Base-by-base conservation (phyloP, 2,888 invertebrate species). In the Anaspis maculata region DNA sequence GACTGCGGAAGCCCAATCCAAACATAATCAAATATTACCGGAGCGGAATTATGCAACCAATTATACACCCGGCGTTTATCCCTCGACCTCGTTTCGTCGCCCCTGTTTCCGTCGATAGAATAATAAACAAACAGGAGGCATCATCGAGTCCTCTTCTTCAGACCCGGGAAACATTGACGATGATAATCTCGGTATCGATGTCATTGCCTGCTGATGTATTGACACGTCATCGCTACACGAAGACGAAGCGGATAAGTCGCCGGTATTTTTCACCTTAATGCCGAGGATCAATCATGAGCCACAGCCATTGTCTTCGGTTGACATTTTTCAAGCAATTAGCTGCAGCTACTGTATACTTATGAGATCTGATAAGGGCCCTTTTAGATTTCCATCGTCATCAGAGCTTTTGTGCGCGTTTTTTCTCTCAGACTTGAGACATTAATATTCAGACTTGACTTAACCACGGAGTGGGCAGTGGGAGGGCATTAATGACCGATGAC, bases 261-360 rank as follows among this genome's bases (percentile, higher is more conserved):
- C n/a, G 48, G 48, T 53, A 56, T 57, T 56, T 55, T 56, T 56
- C 56, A 56, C 46, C 43, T 35, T 56, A 57, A 57, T 52, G 57
- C 52, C 51, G 39, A 30, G 46, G 44, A 59, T 59, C 52, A 32
- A 48, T 50, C 50, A 37, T 35, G 30, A 16, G 37, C 19, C 27
- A n/a, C 9, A 23, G 30, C 46, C 43, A 48, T 48, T 48, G 48
- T 50, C 46, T 40, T 37, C 27, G 27, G 41, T 43, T 49, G 49
- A 45, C 46, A 45, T 46, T 46, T 49, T 44, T 43, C 41, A 30
- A 46, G 48, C 52, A 57, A 57, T 57, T 55, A 54, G 51, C 42
- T 40, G 42, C 28, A 38, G 53, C 55, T 55, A 49, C 56, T 46
- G 53, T 52, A 46, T 48, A 36, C 37, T 40, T 47, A 41, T 46